phyloP scores from a whole-genome alignment of 2,888 invertebrate species.

The Eilema sororculum region DNA sequence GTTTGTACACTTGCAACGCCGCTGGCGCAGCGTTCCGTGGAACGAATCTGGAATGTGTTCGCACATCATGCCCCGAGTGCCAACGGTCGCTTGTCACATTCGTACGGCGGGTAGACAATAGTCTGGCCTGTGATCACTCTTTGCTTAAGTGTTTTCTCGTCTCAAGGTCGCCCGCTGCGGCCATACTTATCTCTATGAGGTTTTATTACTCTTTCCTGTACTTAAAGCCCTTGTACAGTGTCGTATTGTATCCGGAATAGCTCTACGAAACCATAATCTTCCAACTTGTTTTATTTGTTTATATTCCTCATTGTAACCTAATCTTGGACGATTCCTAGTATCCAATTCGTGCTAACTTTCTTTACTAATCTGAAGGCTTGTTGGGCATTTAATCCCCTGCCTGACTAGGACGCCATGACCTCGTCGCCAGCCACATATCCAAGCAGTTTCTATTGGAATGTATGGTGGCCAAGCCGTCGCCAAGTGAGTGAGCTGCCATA shows the following conservation, averaged over 20 bases:
- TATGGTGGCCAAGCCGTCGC: too few species aligned
- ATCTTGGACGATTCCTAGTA: background rate
- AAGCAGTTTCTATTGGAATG: too few species aligned
- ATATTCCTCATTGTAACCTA: background rate
- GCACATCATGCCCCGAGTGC: slow-evolving; percentile 66
- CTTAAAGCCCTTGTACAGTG: slow-evolving; percentile 32
- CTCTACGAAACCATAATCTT: slow-evolving; percentile 4
- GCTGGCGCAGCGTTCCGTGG: slow-evolving; percentile 58
- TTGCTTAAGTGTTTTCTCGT: slow-evolving; percentile 71
- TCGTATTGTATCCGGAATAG: slow-evolving; percentile 33
- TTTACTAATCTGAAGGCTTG: background rate
- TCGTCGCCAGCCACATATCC: too few species aligned
- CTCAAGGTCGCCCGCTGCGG: slow-evolving; percentile 68
- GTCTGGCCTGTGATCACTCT: slow-evolving; percentile 62
- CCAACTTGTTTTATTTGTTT: background rate
- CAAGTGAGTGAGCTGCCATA: too few species aligned
- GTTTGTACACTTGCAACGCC: slow-evolving; percentile 46
- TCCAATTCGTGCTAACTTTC: background rate
- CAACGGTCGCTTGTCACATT: slow-evolving; percentile 60
- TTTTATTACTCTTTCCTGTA: slow-evolving; percentile 42
- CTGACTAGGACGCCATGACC: too few species aligned
- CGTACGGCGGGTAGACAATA: slow-evolving; percentile 57
- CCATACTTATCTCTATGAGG: slow-evolving; percentile 35
- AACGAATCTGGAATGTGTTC: slow-evolving; percentile 80
- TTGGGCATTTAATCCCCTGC: background rate